These are phyloP conservation scores for Isurus oxyrinchus DNA, from an alignment of 2,113 vertebrate genomes.

Conservation along the genomic window DNA sequence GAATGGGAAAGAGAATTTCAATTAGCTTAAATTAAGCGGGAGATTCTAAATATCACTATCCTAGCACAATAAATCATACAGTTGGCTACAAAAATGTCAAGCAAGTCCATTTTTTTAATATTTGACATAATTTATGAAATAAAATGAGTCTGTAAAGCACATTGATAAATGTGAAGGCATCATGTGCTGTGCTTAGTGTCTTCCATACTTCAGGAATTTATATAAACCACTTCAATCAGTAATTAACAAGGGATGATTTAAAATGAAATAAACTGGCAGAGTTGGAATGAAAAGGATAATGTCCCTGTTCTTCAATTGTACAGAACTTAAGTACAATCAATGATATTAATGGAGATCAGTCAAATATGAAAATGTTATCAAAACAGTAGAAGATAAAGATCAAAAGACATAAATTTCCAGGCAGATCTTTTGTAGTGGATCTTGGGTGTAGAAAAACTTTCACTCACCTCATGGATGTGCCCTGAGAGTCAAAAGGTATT, in stretches of 20 bases:
- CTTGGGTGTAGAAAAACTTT: background rate
- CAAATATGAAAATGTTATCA: background rate
- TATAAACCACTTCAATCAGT: background rate
- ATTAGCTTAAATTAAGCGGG: background rate
- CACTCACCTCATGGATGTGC: background rate
- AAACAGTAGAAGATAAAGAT: background rate
- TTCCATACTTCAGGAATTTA: background rate
- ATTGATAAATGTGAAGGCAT: background rate
- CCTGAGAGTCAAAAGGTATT: background rate
- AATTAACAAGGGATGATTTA: background rate
- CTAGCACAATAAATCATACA: background rate
- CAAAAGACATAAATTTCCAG: background rate
- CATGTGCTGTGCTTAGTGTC: background rate
- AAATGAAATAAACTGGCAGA: background rate
- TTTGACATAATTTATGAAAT: background rate
- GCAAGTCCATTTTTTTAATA: background rate
- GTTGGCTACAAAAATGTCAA: background rate
- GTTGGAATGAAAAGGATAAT: background rate
- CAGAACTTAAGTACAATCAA: background rate
- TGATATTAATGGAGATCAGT: background rate
- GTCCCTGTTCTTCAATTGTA: background rate
- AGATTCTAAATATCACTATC: background rate
- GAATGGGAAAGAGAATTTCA: background rate
- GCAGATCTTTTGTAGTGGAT: background rate
- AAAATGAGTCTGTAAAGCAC: background rate